phyloP scores from a whole-genome alignment of 2,113 vertebrate species.

The Echinops telfairi region DNA sequence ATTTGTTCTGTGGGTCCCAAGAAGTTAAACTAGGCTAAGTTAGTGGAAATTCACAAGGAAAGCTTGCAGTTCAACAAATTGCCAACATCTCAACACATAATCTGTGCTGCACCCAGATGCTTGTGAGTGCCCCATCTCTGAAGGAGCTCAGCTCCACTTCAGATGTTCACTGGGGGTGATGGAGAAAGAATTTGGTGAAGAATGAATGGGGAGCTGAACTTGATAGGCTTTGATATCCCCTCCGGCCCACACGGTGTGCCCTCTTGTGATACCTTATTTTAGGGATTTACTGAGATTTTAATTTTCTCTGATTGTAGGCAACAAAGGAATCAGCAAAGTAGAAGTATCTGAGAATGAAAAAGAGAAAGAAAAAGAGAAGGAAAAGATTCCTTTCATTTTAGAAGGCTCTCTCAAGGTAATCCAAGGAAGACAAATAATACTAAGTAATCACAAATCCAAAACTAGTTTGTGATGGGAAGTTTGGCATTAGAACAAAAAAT shows the following conservation, averaged over 20 bases:
- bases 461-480: background rate
- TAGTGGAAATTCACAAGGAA: background rate
- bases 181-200: background rate
- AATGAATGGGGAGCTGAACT: background rate
- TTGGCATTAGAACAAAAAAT: background rate
- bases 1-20: background rate
- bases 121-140: background rate
- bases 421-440: background rate
- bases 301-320: constrained; percentile 62
- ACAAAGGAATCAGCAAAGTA: constrained; percentile 63
- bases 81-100: background rate
- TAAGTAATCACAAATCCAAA: background rate
- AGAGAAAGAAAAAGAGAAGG: constrained; percentile 67
- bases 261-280: background rate
- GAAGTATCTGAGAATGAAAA: constrained; percentile 61
- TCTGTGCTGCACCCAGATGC: background rate
- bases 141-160: background rate
- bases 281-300: constrained; percentile 34
- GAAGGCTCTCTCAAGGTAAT: constrained; percentile 90
- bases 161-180: background rate
- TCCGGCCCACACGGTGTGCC: background rate
- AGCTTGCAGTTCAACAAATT: background rate
- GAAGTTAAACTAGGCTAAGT: background rate
- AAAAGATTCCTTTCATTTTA: constrained; percentile 83
- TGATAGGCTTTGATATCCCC: background rate